Conservation (phyloP, 2,888 invertebrate genomes). For the Falcaria lacertinaria region DNA sequence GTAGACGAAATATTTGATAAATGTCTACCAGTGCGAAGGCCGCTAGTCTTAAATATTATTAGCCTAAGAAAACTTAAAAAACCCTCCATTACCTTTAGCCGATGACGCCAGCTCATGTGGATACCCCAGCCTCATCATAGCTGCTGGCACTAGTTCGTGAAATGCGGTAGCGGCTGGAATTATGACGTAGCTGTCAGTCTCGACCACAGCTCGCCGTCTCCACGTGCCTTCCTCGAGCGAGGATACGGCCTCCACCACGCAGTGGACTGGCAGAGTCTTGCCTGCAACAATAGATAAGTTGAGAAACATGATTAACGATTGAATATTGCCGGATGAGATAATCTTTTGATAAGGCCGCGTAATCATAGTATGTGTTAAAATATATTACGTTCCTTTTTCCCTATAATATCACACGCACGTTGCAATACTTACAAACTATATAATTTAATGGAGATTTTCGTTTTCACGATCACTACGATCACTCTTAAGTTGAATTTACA, state of each 20-base stretch:
- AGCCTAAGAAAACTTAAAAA: too few species aligned
- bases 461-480: too few species aligned
- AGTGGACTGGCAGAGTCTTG: conserved; percentile 93
- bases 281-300: conserved; percentile 39
- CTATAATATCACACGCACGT: too few species aligned
- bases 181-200: conserved; percentile 97
- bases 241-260: conserved; percentile 93
- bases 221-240: conserved; percentile 83
- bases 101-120: conserved; percentile 90
- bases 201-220: conserved; percentile 86
- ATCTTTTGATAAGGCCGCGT: too few species aligned
- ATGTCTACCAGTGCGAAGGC: too few species aligned
- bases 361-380: too few species aligned
- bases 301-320: neutral
- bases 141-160: conserved; percentile 94
- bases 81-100: conserved; percentile 82
- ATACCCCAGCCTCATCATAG: conserved; percentile 94
- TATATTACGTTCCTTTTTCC: too few species aligned
- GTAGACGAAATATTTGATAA: too few species aligned
- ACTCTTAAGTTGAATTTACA: too few species aligned
- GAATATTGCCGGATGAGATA: neutral
- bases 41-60: too few species aligned
- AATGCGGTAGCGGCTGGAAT: conserved; percentile 95
- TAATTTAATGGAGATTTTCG: too few species aligned
- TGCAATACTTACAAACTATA: too few species aligned